Conservation (phyloP, 2,888 invertebrate genomes). For the Eledone cirrhosa region DNA sequence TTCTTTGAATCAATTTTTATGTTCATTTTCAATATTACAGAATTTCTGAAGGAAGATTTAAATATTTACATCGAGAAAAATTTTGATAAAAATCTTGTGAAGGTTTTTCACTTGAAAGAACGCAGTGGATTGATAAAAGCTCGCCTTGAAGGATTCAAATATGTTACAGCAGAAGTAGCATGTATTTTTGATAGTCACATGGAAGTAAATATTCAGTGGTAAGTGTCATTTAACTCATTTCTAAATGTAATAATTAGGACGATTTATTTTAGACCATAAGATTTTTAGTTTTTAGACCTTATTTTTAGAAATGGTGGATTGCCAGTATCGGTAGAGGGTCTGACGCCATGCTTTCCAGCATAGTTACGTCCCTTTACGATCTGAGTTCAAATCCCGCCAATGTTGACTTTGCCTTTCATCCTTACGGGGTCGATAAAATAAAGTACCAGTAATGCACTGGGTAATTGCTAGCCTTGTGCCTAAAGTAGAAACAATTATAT, state of each 20-base stretch:
- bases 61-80: slow-evolving; percentile 41
- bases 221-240: slow-evolving; percentile 16
- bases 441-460: no score
- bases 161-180: slow-evolving; percentile 49
- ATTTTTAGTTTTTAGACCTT: no score
- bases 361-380: no score
- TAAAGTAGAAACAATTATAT: no score
- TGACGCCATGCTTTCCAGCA: no score
- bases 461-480: no score
- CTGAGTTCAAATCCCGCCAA: no score
- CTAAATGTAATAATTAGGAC: not conserved
- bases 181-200: slow-evolving; percentile 60
- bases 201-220: slow-evolving; percentile 59
- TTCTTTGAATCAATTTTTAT: not conserved
- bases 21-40: slow-evolving; percentile 34
- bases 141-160: slow-evolving; percentile 50
- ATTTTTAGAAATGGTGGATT: no score
- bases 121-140: slow-evolving; percentile 53
- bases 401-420: no score
- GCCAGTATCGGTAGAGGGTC: no score
- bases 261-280: no score
- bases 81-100: slow-evolving; percentile 46
- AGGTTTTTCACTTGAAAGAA: slow-evolving; percentile 42
- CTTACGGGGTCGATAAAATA: no score
- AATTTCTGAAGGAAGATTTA: slow-evolving; percentile 42